Evolutionary conservation across 2,797 vertebrate genomes (phyloP).

Genomic region (Margarornis squamiger): DNA sequence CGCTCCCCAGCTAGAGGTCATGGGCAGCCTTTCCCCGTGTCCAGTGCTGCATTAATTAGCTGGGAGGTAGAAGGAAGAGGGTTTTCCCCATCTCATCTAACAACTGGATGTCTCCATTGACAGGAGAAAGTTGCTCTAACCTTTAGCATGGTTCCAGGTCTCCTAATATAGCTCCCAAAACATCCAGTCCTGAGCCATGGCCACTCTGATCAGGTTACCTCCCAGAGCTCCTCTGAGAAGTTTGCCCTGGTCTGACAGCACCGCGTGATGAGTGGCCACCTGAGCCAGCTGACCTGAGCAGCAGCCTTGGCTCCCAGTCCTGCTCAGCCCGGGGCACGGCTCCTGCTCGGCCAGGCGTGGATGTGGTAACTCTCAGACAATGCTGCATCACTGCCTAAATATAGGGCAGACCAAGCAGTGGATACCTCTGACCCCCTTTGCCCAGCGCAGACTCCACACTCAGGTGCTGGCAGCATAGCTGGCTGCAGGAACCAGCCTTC

Average conservation of each 20-base stretch:
- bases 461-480: neutral
- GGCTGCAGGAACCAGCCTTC: neutral
- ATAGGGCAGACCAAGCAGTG: neutral
- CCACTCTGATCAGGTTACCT: slow-evolving; percentile 25
- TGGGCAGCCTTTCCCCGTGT: fast-evolving
- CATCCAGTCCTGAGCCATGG: neutral
- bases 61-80: neutral
- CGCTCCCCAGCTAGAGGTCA: neutral
- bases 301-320: neutral
- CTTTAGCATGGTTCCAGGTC: neutral
- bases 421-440: neutral
- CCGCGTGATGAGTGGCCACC: neutral
- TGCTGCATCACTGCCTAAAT: neutral
- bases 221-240: neutral
- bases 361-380: neutral
- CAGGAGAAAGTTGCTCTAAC: neutral
- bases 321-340: neutral
- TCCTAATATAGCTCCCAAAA: slow-evolving; percentile 32
- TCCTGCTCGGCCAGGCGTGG: neutral
- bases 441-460: fast-evolving
- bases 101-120: neutral
- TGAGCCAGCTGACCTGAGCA: neutral
- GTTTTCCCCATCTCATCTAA: neutral
- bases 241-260: neutral
- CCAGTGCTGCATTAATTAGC: neutral